Conservation (phyloP, 2,888 invertebrate genomes). For the Polydrusus cervinus region DNA sequence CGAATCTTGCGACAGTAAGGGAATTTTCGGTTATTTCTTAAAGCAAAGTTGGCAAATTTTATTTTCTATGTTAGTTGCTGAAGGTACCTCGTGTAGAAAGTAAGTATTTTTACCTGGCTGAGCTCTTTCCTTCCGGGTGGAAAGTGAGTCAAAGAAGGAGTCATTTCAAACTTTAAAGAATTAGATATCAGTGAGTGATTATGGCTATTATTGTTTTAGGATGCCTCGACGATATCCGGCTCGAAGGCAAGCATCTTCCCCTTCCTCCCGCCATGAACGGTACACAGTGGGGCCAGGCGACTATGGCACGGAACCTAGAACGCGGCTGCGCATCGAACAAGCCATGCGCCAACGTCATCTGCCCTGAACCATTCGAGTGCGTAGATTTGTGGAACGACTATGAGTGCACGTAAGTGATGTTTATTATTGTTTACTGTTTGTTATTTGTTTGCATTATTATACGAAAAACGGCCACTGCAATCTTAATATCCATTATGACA, state of each 20-base stretch:
- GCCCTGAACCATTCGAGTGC: conserved; percentile 94
- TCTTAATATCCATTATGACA: too few relatives aligned
- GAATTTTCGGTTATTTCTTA: too few relatives aligned
- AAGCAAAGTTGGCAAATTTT: too few relatives aligned
- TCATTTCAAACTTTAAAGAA: too few relatives aligned
- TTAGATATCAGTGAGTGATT: too few relatives aligned
- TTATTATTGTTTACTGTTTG: conserved; percentile 9
- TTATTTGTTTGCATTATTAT: background rate
- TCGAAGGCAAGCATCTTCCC: conserved; percentile 96
- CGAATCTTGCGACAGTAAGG: too few relatives aligned
- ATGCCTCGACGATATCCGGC: conserved; percentile 87
- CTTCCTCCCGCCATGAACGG: conserved; percentile 96
- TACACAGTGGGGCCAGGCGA: conserved; percentile 96
- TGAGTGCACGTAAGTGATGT: conserved; percentile 94
- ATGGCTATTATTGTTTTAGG: conserved; percentile 71
- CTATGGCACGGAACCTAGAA: conserved; percentile 93
- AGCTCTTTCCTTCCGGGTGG: too few relatives aligned
- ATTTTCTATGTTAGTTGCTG: too few relatives aligned
- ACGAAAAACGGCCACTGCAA: background rate
- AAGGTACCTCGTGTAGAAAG: too few relatives aligned
- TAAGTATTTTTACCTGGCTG: too few relatives aligned
- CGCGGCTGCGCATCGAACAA: conserved; percentile 95
- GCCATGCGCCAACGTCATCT: conserved; percentile 95
- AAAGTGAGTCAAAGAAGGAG: too few relatives aligned
- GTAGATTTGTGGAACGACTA: conserved; percentile 98